These are phyloP conservation scores for Antennarius striatus DNA, from an alignment of 2,113 vertebrate species.

Conservation along the genomic window DNA sequence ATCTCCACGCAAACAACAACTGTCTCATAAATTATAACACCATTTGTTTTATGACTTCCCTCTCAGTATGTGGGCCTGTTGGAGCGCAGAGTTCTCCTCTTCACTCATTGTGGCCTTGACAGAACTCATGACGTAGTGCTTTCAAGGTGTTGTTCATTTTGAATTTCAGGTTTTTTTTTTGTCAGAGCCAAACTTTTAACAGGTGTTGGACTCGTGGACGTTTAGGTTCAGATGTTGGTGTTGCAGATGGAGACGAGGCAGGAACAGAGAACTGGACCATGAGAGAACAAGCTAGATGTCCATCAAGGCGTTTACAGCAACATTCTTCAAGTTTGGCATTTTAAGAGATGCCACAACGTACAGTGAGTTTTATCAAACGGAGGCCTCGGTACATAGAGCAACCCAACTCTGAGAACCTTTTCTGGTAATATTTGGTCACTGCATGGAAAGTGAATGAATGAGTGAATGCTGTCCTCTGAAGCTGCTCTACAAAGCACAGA, in stretches of 20 bases:
- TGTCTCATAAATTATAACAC: slow-evolving; percentile 59
- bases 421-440: too few species aligned
- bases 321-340: too few species aligned
- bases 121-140: background rate
- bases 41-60: slow-evolving; percentile 64
- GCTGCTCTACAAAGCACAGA: too few species aligned
- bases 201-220: slow-evolving; percentile 29
- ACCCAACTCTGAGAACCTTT: too few species aligned
- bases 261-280: background rate
- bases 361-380: too few species aligned
- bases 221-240: background rate
- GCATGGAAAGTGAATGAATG: too few species aligned
- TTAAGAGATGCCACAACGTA: too few species aligned
- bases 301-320: too few species aligned
- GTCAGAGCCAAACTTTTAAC: slow-evolving; percentile 35
- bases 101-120: slow-evolving; percentile 26
- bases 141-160: slow-evolving; percentile 8
- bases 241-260: background rate
- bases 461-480: too few species aligned
- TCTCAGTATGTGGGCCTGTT: slow-evolving; percentile 45
- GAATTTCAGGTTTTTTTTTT: slow-evolving; percentile 14
- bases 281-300: too few species aligned
- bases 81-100: slow-evolving; percentile 23
- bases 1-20: slow-evolving; percentile 38
- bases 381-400: too few species aligned